Evolutionary conservation across 2,113 vertebrate genomes (phyloP).

Genomic region (Microcebus tavaratra): DNA sequence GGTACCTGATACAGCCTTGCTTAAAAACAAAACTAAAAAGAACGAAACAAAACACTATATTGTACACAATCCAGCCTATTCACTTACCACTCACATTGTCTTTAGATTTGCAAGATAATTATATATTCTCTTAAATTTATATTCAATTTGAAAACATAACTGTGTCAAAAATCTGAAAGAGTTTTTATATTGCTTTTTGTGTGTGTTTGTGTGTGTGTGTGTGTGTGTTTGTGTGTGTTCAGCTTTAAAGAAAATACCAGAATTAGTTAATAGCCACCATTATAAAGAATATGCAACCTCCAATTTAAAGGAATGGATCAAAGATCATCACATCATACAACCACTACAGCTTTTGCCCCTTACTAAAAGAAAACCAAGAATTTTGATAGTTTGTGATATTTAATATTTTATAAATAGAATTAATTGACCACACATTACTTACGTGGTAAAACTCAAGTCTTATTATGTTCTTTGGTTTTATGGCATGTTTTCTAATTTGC

Average conservation of each 20-base stretch:
- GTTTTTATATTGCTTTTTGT: not conserved
- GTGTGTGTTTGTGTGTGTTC: accelerated
- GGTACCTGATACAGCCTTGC: not conserved
- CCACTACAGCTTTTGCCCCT: not conserved
- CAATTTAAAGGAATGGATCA: not conserved
- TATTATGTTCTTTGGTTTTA: not conserved
- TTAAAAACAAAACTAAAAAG: not conserved
- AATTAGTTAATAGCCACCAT: not conserved
- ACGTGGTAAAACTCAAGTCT: not conserved
- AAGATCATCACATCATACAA: not conserved
- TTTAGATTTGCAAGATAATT: not conserved
- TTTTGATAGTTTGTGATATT: not conserved
- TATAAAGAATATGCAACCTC: not conserved
- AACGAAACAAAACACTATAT: not conserved
- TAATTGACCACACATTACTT: not conserved
- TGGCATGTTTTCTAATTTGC: not conserved
- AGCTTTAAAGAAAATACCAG: not conserved
- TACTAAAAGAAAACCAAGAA: not conserved
- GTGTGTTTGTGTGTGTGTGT: accelerated
- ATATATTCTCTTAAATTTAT: slow-evolving; percentile 1
- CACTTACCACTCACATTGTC: not conserved
- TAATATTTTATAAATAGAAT: not conserved
- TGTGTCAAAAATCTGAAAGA: not conserved
- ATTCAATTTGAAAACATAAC: slow-evolving; percentile 19
- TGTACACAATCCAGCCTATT: not conserved